Conservation (phyloP, 2,113 vertebrate genomes). For the Alethe castanea region DNA sequence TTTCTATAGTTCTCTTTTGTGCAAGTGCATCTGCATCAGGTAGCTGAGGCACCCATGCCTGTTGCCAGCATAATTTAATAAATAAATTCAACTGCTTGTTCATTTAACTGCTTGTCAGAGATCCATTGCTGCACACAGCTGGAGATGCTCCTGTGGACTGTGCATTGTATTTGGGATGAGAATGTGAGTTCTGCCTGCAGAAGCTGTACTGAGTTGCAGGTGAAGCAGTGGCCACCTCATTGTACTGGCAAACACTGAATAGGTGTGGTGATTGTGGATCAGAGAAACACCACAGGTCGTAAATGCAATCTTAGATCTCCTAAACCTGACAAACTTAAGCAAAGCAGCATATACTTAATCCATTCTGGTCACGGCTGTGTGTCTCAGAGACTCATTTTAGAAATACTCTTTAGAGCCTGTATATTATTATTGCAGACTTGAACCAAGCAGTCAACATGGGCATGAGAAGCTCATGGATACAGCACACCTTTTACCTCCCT, state of each 20-base stretch:
- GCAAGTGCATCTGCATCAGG: not conserved
- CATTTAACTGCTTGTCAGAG: not conserved
- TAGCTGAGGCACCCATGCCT: not conserved
- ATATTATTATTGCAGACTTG: not conserved
- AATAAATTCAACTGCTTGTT: not conserved
- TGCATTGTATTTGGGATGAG: not conserved
- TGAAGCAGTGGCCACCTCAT: not conserved
- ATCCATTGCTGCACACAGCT: not conserved
- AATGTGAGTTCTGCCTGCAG: not conserved
- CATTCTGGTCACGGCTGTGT: not conserved
- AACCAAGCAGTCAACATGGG: not conserved
- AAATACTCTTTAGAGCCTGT: not conserved
- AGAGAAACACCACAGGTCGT: not conserved
- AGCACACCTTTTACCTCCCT: not conserved
- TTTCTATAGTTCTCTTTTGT: not conserved
- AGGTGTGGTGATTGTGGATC: not conserved
- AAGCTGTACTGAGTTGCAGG: not conserved
- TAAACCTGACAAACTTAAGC: not conserved
- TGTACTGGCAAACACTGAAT: not conserved
- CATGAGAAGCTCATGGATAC: not conserved
- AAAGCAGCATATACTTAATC: not conserved
- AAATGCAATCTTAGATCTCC: not conserved
- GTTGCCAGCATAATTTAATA: not conserved
- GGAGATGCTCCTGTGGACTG: not conserved
- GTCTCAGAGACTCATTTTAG: not conserved